Base-by-base conservation (phyloP, 2,888 invertebrate species). In the Spilosoma lubricipeda region DNA sequence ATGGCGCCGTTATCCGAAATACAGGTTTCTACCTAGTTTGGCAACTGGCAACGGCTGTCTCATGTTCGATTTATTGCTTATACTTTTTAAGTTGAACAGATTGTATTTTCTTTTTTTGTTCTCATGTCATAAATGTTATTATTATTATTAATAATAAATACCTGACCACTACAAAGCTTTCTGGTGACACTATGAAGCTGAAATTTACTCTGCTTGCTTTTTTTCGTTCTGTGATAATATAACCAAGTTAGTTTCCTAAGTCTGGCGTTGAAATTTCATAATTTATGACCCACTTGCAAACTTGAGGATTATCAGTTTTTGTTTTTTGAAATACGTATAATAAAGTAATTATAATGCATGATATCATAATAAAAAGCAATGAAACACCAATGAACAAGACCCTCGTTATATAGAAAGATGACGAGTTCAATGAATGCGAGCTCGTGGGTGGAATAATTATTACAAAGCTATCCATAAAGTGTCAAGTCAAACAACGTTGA, bases 401-500 rank as follows among this genome's bases (percentile, higher is more conserved):
- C 79, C 80, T 81, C 72, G 83, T 81, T 82, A 85, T 82, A 85
- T 79, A 83, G 80, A 82, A 78, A 80, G 74, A 68, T 79, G 82
- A 80, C 67, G 84, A 79, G 84, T 85, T 90, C 89, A 92, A 90
- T 89, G 89, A 86, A 90, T 91, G 90, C 92, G 87, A 75, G 86
- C 87, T 87, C 92, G 89, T 90, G 93, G 89, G 86, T 87, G 85
- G 86, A 84, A 90, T 93, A 93, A 93, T 93, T 92, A 92, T 93
- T 93, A 91, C 83, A 83, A 79, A 87, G 82, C 87, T 90, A 94
- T 93, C 92, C 82, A 89, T 93, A 87, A 93, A 91, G 89, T 91
- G 93, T 91, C 92, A 88, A 90, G 82, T 85, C 82, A 87, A 89
- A 87, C 87, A 85, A 84, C 89, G 88, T 91, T 88, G 87, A 92